These are phyloP conservation scores for Platanista minor DNA, from an alignment of 2,113 vertebrate species.

Conservation along the genomic window DNA sequence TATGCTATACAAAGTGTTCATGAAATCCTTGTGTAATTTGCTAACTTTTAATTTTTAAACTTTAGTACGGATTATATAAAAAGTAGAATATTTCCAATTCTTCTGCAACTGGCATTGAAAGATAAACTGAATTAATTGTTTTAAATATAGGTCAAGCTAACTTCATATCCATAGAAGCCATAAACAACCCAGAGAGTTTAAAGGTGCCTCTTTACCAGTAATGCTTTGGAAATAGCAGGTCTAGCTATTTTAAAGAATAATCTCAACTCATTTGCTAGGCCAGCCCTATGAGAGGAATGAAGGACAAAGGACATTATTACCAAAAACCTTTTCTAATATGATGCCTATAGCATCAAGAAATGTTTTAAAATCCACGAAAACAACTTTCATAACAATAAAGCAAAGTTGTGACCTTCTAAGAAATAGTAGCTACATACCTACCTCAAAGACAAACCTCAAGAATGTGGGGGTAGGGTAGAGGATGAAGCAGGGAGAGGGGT, in stretches of 20 bases:
- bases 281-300: background rate
- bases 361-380: slow-evolving; percentile 3
- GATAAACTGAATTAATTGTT: background rate
- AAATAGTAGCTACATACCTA: background rate
- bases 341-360: background rate
- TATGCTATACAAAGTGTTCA: background rate
- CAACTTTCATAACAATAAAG: slow-evolving; percentile 20
- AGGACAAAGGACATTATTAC: background rate
- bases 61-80: slow-evolving; percentile 14
- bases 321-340: background rate
- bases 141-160: background rate
- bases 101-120: background rate
- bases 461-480: background rate
- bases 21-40: slow-evolving; percentile 1
- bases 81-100: background rate
- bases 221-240: background rate
- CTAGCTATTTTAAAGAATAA: background rate
- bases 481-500: background rate
- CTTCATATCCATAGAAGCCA: background rate
- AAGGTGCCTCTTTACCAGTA: background rate
- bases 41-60: slow-evolving; percentile 3
- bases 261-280: background rate
- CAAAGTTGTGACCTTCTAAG: background rate
- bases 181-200: background rate
- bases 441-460: slow-evolving; percentile 3